Evolutionary conservation across 1,140 invertebrate species (phyloP), one percentile per base, ranked within the genome.

Genomic region (Drosophila athabasca): DNA sequence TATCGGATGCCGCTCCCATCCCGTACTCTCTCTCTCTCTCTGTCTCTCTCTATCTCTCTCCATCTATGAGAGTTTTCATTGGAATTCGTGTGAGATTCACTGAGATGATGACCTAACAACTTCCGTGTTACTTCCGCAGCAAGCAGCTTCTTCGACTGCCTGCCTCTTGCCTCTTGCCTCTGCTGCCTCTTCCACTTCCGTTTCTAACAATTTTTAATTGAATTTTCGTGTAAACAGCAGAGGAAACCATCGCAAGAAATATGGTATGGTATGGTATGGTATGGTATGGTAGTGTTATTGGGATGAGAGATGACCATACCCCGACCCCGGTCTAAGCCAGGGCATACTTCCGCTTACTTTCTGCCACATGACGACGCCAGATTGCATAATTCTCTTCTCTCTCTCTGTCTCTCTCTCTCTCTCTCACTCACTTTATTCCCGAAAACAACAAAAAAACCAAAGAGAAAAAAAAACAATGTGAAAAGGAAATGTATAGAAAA

Each of bases 401-500:
- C n/a, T 43, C 39, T 9, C 39, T n/a, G 3, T 52, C 58, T 52
- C 50, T 26, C 53, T 51, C 35, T 50, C 65, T 15, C 9, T 22
- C 11, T 46, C 9, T 29, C 29, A 19, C 26, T 50, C 65, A 7
- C 4, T 46, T 11, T 48, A 5, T 29, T 19, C 15, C 26, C 26
- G 26, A 41, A 35, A 31, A 9, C 13, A 58, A 46, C 7, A 67
- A 35, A n/a, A n/a, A 57, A 15, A 26, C 24, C 24, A 26, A 54
- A 49, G 55, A 19, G 17, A 19, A 68, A 44, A 43, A 58, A 58
- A 66, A 72, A 80, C 46, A 79, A 68, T 75, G 71, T 66, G 52
- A 76, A 85, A 81, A 87, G 82, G 78, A 85, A 87, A 88, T 83
- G 79, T 88, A 87, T 88, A 89, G 83, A 89, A 88, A 87, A 87